phyloP scores from a whole-genome alignment of 2,888 invertebrate genomes.

The Acleris literana region DNA sequence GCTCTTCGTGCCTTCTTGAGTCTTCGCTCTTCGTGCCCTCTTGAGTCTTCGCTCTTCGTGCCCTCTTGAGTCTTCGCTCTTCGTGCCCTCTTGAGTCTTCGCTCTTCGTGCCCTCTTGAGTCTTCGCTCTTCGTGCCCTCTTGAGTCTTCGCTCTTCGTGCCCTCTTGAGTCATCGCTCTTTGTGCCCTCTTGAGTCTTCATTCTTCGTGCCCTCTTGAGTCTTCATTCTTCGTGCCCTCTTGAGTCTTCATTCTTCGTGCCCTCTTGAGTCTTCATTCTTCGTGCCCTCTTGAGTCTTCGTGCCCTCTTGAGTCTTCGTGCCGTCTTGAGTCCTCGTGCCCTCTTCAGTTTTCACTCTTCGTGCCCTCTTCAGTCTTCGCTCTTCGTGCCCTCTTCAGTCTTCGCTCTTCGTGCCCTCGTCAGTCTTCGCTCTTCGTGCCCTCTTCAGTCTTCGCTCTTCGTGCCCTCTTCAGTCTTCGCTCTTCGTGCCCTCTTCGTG shows the following conservation, averaged over 20 bases:
- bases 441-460: no score
- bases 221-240: conserved; percentile 3
- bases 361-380: neutral
- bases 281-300: no score
- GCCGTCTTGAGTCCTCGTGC: neutral
- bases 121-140: conserved; percentile 25
- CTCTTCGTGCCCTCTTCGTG: no score
- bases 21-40: conserved; percentile 14
- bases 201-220: neutral
- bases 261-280: neutral
- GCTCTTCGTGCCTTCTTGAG: no score
- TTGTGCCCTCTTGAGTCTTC: neutral
- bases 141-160: conserved; percentile 16
- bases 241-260: neutral
- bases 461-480: no score
- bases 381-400: neutral
- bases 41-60: conserved; percentile 2
- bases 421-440: neutral
- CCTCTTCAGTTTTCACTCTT: no score
- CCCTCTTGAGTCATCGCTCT: neutral
- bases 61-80: conserved; percentile 1
- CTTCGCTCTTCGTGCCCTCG: neutral
- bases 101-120: neutral
- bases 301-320: no score
- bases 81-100: neutral